Evolutionary conservation across 2,888 invertebrate genomes (phyloP).

Genomic region (Drosophila macrothrix): DNA sequence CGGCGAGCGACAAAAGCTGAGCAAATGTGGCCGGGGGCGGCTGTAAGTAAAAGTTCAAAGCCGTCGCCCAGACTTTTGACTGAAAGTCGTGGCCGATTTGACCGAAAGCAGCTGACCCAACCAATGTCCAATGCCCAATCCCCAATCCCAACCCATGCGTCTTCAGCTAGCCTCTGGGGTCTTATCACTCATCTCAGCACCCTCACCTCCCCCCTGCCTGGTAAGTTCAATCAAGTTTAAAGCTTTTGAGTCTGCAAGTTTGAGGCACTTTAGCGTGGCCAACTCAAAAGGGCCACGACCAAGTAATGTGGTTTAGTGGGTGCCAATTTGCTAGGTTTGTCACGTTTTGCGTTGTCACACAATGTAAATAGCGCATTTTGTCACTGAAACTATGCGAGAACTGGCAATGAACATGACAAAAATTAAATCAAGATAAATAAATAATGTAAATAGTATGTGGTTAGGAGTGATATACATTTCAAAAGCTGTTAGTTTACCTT

Average conservation of each 20-base stretch:
- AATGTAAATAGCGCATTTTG: constrained; percentile 60
- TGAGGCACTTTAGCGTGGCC: constrained; percentile 50
- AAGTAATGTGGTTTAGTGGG: constrained; percentile 68
- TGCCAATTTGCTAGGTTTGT: constrained; percentile 64
- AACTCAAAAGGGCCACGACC: constrained; percentile 47
- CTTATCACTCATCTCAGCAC: constrained; percentile 54
- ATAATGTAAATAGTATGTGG: constrained; percentile 6
- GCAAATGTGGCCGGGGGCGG: constrained; percentile 33
- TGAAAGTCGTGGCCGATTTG: constrained; percentile 28
- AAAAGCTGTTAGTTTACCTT: background rate
- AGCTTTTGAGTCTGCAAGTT: constrained; percentile 38
- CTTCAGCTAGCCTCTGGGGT: constrained; percentile 34
- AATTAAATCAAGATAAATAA: constrained; percentile 17
- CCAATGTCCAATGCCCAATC: constrained; percentile 1
- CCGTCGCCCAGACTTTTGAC: constrained; percentile 67
- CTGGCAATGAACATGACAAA: constrained; percentile 25
- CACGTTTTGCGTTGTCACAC: constrained; percentile 57
- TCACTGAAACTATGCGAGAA: constrained; percentile 40
- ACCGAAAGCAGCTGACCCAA: constrained; percentile 18
- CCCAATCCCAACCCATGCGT: constrained; percentile 4
- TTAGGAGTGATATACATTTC: background rate
- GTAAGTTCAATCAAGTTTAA: constrained; percentile 61
- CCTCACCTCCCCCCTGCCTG: background rate
- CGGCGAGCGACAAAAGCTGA: constrained; percentile 58
- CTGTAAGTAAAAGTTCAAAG: constrained; percentile 67